Percentiles rank a stretch among this genome's conserved stretches.
Evolutionary conservation across 1,140 invertebrate species (phyloP).

Genomic region (Conopomorpha cramerella): DNA sequence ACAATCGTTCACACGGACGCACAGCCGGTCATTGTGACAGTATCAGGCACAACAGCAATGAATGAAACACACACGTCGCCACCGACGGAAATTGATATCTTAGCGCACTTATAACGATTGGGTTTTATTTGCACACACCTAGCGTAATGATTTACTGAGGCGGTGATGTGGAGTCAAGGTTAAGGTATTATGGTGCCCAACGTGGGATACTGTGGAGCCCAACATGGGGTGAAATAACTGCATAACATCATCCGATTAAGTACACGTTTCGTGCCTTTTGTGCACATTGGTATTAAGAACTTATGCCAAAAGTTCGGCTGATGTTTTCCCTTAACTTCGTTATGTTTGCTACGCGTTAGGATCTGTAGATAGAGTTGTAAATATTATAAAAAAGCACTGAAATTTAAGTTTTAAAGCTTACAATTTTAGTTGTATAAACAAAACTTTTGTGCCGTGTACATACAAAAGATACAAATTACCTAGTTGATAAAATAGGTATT

Average conservation of each 20-base stretch:
- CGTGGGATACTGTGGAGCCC: too few species aligned
- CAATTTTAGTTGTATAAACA: too few species aligned
- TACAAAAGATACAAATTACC: conserved; percentile 8
- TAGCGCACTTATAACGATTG: conserved; percentile 67
- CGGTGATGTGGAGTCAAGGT: background rate
- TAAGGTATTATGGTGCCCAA: background rate
- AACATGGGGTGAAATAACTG: background rate
- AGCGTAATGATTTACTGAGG: background rate
- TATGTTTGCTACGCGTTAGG: background rate
- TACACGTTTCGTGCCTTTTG: too few species aligned
- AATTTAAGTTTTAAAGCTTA: background rate
- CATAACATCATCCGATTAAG: too few species aligned
- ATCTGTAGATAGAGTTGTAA: conserved; percentile 34
- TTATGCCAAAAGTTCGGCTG: background rate
- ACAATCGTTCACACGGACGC: conserved; percentile 73
- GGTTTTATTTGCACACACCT: background rate
- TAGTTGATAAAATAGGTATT: conserved; percentile 8
- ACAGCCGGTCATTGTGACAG: conserved; percentile 67
- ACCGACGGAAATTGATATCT: conserved; percentile 66
- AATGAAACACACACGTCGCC: conserved; percentile 49
- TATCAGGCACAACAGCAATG: conserved; percentile 60
- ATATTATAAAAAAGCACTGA: conserved; percentile 45
- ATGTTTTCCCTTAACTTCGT: background rate
- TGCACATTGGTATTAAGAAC: background rate
- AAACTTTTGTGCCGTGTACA: conserved; percentile 37